Base-by-base conservation (phyloP, 2,797 vertebrate genomes). In the Urophycis tenuis region DNA sequence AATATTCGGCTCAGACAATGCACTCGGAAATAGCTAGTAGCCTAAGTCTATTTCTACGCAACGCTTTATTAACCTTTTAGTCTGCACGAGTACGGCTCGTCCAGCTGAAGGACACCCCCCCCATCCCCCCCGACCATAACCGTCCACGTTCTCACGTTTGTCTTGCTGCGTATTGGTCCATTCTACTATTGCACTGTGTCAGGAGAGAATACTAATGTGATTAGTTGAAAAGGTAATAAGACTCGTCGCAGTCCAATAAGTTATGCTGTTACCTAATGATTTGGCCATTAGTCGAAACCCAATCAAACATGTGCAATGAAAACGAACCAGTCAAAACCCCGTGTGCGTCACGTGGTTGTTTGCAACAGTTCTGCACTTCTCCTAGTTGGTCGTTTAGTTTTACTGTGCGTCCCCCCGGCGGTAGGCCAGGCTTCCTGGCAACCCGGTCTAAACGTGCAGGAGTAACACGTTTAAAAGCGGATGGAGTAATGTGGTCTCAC, bases 31-130 rank as follows among this genome's bases (percentile, higher is more conserved):
- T 72, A 25, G 33, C 33, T 72, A 19, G 19, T 33, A 32, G 34
- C 71, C 71, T 34, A 15, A 12, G 19, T 72, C 25, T 4, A 4
- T 72, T 72, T 72, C 22, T 72, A 72, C 5, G 71, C 71, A 72
- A n/a, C 17, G 34, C 34, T 36, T 85, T 88, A 86, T 88, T 85
- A 85, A 78, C 84, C 83, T 77, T 84, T 87, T 85, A 60, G 53
- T 8, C 53, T 9, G 53, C 45, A 53, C 45, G 17, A 5, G 6
- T 8, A 67, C 1, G 29, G 60, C 8, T 67, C 29, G 12, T 67
- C n/a, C 29, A 67, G 12, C 10, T 29, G 25, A 67, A 67, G n/a
- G 60, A 29, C 60, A 25, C 10, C 53, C 53, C 53, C 53, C n/a
- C 25, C n/a, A 12, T 22, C 10, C 53, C 53, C 53, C 53, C n/a